A percentile compares a stretch with the other conserved stretches of the same genome.
Evolutionary conservation across 2,797 vertebrate genomes (phyloP).

Genomic region (Cryptoblepharus egeriae): DNA sequence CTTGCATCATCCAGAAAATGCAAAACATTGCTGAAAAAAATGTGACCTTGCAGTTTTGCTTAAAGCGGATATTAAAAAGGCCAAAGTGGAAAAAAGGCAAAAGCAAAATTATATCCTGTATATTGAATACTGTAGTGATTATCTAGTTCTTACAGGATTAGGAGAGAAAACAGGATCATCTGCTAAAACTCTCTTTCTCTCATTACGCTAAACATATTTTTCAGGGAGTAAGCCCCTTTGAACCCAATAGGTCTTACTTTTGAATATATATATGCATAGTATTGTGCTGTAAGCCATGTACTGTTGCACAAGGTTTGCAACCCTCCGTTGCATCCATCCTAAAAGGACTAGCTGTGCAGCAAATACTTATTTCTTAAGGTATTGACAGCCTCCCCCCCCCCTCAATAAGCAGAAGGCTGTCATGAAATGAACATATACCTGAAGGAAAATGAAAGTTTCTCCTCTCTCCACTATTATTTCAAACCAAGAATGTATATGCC

Average conservation of each 20-base stretch:
- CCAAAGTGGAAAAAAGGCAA: background rate
- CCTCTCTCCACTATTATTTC: background rate
- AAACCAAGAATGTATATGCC: background rate
- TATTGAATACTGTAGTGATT: background rate
- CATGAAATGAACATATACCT: background rate
- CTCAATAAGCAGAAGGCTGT: background rate
- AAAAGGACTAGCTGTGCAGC: background rate
- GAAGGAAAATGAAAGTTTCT: background rate
- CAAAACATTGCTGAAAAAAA: background rate
- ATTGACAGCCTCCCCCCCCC: background rate
- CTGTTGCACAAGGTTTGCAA: background rate
- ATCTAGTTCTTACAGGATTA: background rate
- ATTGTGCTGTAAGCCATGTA: too few species aligned
- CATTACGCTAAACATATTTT: background rate
- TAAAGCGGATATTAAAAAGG: background rate
- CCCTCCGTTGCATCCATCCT: background rate
- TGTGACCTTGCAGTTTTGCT: background rate
- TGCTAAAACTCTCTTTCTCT: background rate
- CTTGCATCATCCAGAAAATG: slow-evolving; percentile 5
- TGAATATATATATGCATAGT: too few species aligned
- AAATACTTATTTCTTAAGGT: background rate
- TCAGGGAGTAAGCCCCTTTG: too few species aligned
- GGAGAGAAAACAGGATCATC: background rate
- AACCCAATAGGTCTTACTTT: too few species aligned
- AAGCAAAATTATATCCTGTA: background rate